Percentiles rank a stretch among this genome's conserved stretches.
Evolutionary conservation across 2,113 vertebrate genomes (phyloP).

Genomic region (Percina caprodes): DNA sequence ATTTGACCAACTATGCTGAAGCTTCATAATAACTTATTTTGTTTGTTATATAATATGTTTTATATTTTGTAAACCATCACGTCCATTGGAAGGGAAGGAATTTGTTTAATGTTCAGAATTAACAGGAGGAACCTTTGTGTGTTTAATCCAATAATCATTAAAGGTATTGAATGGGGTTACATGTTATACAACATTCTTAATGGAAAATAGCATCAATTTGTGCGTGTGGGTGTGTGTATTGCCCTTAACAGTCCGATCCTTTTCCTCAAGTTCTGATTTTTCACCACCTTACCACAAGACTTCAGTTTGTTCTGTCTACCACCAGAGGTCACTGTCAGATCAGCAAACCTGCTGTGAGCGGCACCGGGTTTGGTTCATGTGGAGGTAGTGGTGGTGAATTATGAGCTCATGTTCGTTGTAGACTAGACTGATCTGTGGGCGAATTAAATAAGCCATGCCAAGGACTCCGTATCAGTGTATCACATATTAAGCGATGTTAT

Average conservation of each 20-base stretch:
- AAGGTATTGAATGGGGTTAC: not conserved
- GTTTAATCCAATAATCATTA: not conserved
- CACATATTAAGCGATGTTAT: conserved; percentile 19
- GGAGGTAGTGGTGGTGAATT: conserved; percentile 56
- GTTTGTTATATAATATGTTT: too few relatives aligned
- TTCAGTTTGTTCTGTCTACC: conserved; percentile 49
- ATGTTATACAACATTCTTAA: not conserved
- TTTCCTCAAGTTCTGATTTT: not conserved
- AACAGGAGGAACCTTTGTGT: not conserved
- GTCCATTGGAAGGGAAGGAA: too few relatives aligned
- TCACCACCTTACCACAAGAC: not conserved
- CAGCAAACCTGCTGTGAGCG: conserved; percentile 25
- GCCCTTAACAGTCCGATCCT: not conserved
- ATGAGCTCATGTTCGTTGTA: conserved; percentile 40
- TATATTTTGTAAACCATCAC: too few relatives aligned
- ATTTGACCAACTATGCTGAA: not conserved
- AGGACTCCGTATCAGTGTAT: conserved; percentile 2
- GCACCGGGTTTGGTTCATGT: conserved; percentile 48
- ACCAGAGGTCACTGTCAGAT: conserved; percentile 71
- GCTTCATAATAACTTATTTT: not conserved
- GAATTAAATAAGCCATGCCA: conserved; percentile 25
- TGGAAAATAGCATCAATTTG: not conserved
- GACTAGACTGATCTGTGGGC: conserved; percentile 21
- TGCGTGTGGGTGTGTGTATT: not conserved
- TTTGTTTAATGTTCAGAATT: too few relatives aligned